Evolutionary conservation across 2,888 invertebrate species (phyloP).

Genomic region (Yponomeuta plumbellus): DNA sequence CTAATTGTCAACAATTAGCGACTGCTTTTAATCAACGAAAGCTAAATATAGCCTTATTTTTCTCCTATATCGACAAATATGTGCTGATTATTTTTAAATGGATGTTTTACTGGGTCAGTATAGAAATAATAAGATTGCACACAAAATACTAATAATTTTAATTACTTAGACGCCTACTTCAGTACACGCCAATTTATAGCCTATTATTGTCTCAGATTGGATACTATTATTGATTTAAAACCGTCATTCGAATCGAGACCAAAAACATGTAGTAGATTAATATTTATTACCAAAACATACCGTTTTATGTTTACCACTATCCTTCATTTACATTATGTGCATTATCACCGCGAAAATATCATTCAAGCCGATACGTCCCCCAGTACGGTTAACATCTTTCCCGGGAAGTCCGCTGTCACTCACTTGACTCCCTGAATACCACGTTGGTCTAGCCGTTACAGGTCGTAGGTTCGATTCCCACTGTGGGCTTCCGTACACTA

Average conservation of each 20-base stretch:
- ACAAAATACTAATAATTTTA: neutral
- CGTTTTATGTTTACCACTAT: neutral
- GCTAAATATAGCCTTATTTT: conserved; percentile 57
- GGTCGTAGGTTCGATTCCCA: too few relatives aligned
- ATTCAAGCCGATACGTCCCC: too few relatives aligned
- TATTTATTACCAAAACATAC: neutral
- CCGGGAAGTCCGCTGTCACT: too few relatives aligned
- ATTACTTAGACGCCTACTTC: neutral
- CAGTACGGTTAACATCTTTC: too few relatives aligned
- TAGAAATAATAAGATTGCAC: neutral
- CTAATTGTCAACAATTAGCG: conserved; percentile 71
- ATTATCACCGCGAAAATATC: too few relatives aligned
- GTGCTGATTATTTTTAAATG: too few relatives aligned
- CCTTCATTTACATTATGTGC: too few relatives aligned
- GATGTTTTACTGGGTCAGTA: neutral
- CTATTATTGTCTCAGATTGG: neutral
- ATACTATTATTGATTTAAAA: neutral
- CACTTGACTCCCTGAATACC: too few relatives aligned
- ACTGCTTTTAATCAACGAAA: conserved; percentile 55
- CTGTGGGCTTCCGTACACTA: too few relatives aligned
- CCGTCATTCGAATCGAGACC: neutral
- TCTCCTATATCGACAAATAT: neutral
- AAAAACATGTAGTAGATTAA: neutral
- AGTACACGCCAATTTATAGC: neutral
- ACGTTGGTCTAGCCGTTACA: too few relatives aligned